Conservation (phyloP, 2,888 invertebrate species). For the Drosophila meridiana region DNA sequence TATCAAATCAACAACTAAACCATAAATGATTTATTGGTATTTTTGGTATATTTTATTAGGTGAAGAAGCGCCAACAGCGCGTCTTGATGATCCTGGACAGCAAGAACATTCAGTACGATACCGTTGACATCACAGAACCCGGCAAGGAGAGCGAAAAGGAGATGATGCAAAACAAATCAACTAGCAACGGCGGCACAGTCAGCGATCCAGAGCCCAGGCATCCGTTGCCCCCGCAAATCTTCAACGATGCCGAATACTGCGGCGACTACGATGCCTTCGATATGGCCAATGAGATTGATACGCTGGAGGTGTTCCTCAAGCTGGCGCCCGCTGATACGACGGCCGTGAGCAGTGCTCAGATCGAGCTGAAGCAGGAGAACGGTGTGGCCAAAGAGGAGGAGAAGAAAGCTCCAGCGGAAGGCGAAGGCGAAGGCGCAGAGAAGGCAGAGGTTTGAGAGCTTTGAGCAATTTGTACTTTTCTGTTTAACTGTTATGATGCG, state of each 20-base stretch:
- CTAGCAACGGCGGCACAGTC: constrained; percentile 90
- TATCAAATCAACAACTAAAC: not conserved
- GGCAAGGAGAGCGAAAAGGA: constrained; percentile 94
- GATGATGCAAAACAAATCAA: constrained; percentile 95
- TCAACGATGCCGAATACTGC: constrained; percentile 93
- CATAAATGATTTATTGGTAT: not conserved
- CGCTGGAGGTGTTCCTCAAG: constrained; percentile 94
- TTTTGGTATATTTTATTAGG: constrained; percentile 86
- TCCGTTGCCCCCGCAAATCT: constrained; percentile 96
- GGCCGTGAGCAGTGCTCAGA: constrained; percentile 85
- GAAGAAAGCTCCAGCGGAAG: constrained; percentile 49
- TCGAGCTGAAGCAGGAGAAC: constrained; percentile 83
- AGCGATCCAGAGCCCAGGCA: constrained; percentile 91
- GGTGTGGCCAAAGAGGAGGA: constrained; percentile 73
- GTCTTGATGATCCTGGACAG: constrained; percentile 97
- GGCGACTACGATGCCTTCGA: constrained; percentile 98
- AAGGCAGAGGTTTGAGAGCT: constrained; percentile 69
- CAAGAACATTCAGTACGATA: constrained; percentile 94
- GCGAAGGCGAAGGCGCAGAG: constrained; percentile 47
- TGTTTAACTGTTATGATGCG: constrained; percentile 71
- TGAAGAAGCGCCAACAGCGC: constrained; percentile 97
- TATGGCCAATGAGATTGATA: constrained; percentile 95
- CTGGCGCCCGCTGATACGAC: constrained; percentile 87
- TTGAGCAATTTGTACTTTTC: constrained; percentile 69
- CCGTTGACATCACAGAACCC: constrained; percentile 97